phyloP scores from a whole-genome alignment of 2,888 invertebrate genomes.

The Syrista parreyssii region DNA sequence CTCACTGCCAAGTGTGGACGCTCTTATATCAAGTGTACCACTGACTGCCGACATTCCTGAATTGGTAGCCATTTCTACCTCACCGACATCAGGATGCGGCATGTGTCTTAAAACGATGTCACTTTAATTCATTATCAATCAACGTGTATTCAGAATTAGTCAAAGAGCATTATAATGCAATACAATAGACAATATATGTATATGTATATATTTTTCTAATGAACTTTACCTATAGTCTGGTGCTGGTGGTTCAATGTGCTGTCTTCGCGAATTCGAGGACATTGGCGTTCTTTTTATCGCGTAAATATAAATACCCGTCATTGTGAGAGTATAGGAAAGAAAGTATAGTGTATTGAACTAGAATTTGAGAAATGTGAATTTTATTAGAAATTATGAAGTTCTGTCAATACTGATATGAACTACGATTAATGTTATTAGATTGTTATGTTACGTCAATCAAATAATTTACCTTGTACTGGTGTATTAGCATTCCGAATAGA shows the following conservation, averaged over 20 bases:
- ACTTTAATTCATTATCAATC: slow-evolving; percentile 38
- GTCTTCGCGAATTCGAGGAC: slow-evolving; percentile 60
- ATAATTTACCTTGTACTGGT: slow-evolving; percentile 78
- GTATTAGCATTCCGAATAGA: slow-evolving; percentile 81
- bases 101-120: slow-evolving; percentile 61
- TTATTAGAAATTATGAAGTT: slow-evolving; percentile 10
- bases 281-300: slow-evolving; percentile 73
- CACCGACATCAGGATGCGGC: slow-evolving; percentile 58
- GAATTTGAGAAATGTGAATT: slow-evolving; percentile 45
- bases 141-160: neutral
- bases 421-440: neutral
- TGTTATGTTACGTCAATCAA: neutral
- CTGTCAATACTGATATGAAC: neutral
- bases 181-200: neutral
- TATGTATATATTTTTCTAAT: neutral
- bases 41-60: slow-evolving; percentile 59
- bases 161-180: neutral
- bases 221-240: slow-evolving; percentile 58
- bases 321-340: slow-evolving; percentile 80
- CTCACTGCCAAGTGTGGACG: slow-evolving; percentile 65
- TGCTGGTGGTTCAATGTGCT: slow-evolving; percentile 60
- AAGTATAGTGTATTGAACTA: slow-evolving; percentile 88
- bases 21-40: slow-evolving; percentile 66
- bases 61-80: slow-evolving; percentile 60
- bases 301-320: slow-evolving; percentile 78